Evolutionary conservation across 2,113 vertebrate species (phyloP), one percentile per base, ranked within the genome.

Genomic region (Amblyopsis rosae): DNA sequence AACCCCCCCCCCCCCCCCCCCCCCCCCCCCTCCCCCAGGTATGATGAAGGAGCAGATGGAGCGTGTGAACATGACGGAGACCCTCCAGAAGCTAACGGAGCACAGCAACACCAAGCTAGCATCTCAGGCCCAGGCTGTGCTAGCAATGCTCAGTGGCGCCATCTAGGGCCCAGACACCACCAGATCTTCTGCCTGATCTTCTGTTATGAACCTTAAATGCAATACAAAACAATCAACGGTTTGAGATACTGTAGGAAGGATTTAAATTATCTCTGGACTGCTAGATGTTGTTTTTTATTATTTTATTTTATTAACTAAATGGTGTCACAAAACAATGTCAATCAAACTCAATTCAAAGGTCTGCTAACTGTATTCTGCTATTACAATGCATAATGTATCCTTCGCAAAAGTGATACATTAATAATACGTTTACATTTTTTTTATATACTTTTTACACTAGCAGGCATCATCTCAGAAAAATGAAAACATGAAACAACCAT

Each of bases 1-100:
- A n/a, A n/a, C n/a, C n/a, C n/a, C n/a, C n/a, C n/a, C n/a, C n/a
- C n/a, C n/a, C n/a, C n/a, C n/a, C 19, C 19, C 19, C 26, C 26
- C 7, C 35, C 6, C 35, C 35, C 35, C 6, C 35, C 6, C 67
- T 71, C 65, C 58, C 76, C 65, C 61, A 93, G 89, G 90, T 79
- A 72, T 82, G 11, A 83, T 95, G 86, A 93, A 87, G 82, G 90
- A 92, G 49, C 91, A 95, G 89, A 90, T 95, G 85, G 91, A 92
- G 75, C 83, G 89, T 16, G 69, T 91, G 76, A 92, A 93, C 15
- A 80, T 96, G 49, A 92, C 88, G 79, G 93, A 94, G 57, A 95
- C 91, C 13, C 79, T 96, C 0, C 79, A 84, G 60, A 88, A 73
- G 55, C 92, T 95, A 56, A 89, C 87, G 9, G 82, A 73, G 16